Conservation (phyloP, 2,888 invertebrate genomes). For the Trissolcus brochymenae region DNA sequence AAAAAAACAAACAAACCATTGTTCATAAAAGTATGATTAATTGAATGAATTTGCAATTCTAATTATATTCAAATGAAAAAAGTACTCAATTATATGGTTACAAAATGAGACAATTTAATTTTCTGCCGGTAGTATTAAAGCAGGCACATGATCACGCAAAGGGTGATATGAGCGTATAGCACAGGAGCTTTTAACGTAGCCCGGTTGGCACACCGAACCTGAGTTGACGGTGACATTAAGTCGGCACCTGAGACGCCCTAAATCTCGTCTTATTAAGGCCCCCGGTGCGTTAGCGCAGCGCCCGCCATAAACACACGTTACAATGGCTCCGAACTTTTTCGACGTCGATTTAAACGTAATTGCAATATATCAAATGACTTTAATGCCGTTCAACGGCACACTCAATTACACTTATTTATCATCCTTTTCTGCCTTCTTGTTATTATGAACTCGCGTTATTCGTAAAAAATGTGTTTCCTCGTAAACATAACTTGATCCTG, state of each 20-base stretch:
- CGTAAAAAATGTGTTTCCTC: no score
- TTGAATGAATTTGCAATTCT: no score
- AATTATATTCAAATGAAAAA: no score
- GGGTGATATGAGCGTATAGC: constrained; percentile 49
- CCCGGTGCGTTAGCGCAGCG: constrained; percentile 22
- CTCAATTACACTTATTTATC: constrained; percentile 44
- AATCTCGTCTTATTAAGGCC: constrained; percentile 70
- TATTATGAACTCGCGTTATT: no score
- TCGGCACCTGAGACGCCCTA: constrained; percentile 69
- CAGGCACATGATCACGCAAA: constrained; percentile 10
- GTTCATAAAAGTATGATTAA: no score
- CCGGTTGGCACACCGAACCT: constrained; percentile 59
- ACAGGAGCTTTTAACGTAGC: constrained; percentile 64
- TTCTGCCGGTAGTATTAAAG: not conserved
- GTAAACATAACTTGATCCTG: no score
- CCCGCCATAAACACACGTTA: constrained; percentile 54
- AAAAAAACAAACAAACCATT: no score
- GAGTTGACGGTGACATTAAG: constrained; percentile 63
- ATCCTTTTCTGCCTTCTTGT: not conserved
- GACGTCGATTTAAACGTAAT: constrained; percentile 48
- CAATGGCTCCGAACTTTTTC: constrained; percentile 51
- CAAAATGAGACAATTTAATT: no score
- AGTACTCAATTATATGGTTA: no score
- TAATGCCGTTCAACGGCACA: constrained; percentile 44
- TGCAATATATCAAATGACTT: constrained; percentile 51